Percentiles rank a stretch among this genome's conserved stretches.
Conservation (phyloP, 2,888 invertebrate species). For the Dasypogon diadema region DNA sequence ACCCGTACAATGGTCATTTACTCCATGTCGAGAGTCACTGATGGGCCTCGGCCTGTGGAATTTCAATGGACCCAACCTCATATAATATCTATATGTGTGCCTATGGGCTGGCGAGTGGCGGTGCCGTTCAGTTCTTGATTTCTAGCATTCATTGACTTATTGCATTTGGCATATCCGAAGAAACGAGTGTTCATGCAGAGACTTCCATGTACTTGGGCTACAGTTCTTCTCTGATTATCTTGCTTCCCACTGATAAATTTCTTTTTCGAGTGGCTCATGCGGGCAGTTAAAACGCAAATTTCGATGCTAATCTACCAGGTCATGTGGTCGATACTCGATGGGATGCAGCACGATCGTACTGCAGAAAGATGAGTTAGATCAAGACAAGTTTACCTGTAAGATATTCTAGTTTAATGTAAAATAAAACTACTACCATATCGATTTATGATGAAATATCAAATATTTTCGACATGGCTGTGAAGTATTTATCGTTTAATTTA, state of each 20-base stretch:
- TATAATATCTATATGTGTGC: neutral
- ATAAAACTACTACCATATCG: conserved; percentile 27
- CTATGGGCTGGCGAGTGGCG: neutral
- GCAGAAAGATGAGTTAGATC: conserved; percentile 28
- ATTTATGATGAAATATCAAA: conserved; percentile 22
- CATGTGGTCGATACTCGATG: conserved; percentile 57
- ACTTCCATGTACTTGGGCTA: conserved; percentile 14
- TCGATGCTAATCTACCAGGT: conserved; percentile 55
- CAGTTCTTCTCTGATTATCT: conserved; percentile 52
- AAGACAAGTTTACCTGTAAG: conserved; percentile 6
- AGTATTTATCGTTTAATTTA: neutral
- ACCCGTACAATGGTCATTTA: conserved; percentile 44
- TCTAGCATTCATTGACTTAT: conserved; percentile 37
- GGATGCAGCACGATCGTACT: conserved; percentile 55
- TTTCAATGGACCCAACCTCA: conserved; percentile 13
- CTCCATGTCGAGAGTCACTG: conserved; percentile 32
- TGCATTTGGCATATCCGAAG: conserved; percentile 32
- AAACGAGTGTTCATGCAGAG: conserved; percentile 46
- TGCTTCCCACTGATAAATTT: conserved; percentile 54
- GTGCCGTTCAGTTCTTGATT: conserved; percentile 6
- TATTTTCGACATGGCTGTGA: conserved; percentile 42
- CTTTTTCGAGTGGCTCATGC: conserved; percentile 46
- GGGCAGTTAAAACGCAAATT: conserved; percentile 55
- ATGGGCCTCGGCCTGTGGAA: conserved; percentile 17
- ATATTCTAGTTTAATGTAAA: conserved; percentile 27